Evolutionary conservation across 2,888 invertebrate genomes (phyloP), one percentile per base, ranked within the genome.

Genomic region (Coelinius sp.): DNA sequence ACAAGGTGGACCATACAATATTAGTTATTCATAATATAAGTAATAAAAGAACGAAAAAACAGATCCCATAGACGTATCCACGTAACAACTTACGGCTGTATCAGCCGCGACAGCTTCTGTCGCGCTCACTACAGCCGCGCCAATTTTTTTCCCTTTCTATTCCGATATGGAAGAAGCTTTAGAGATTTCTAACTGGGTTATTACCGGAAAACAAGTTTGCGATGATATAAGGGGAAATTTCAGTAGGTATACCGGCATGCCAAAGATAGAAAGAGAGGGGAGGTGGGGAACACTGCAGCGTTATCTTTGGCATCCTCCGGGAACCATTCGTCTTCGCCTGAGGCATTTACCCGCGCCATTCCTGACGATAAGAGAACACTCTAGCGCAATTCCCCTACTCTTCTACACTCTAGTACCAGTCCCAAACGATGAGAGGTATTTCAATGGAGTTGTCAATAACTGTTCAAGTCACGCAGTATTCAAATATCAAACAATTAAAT

Each of bases 271-370:
- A 27, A 24, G 41, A 6, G 27, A 66, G 22, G 24, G 14, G 59
- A 31, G 27, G 59, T 25, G 59, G 17, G 35, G 35, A 31, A 59
- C 14, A 35, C 31, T 59, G 59, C 59, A 59, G 35, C 53, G 66
- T 67, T 67, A 67, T 67, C 66, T 67, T 52, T 67, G 35, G 59
- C 35, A 67, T 53, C 66, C 66, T 53, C 20, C 24, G 66, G 66
- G 66, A 67, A 25, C 66, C 35, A 49, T 67, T 53, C 66, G 66
- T 67, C 66, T 67, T 52, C 49, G 53, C 66, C 66, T 53, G 53
- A 53, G 66, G 66, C 53, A 67, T 38, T 38, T 53, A 22, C 53
- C 20, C 31, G 53, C 52, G 53, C 24, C 35, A 67, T 67, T 53
- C 22, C 52, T 38, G 66, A 67, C 22, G 66, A 67, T 67, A 67